Conservation (phyloP, 2,797 vertebrate species). For the Siniperca undulata region DNA sequence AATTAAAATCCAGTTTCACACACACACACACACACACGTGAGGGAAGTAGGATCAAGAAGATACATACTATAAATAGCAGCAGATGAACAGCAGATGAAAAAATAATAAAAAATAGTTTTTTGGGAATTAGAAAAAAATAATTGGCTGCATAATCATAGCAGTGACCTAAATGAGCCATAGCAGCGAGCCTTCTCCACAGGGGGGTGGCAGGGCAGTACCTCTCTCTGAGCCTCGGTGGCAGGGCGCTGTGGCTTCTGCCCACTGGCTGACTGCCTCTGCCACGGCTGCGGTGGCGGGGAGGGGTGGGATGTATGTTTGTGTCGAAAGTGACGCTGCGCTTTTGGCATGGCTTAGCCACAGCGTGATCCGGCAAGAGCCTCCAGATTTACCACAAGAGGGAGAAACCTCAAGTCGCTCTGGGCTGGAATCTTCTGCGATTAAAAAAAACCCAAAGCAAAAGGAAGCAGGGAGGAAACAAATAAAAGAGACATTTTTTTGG, state of each 20-base stretch:
- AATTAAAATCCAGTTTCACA: slow-evolving; percentile 20
- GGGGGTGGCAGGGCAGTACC: slow-evolving; percentile 24
- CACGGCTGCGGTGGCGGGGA: slow-evolving; percentile 65
- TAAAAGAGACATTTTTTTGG: slow-evolving; percentile 68
- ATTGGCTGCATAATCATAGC: slow-evolving; percentile 25
- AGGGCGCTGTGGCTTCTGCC: slow-evolving; percentile 55
- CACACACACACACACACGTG: slow-evolving; percentile 1
- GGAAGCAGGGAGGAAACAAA: slow-evolving; percentile 74
- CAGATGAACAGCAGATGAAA: slow-evolving; percentile 38
- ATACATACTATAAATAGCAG: slow-evolving; percentile 38
- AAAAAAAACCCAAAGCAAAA: slow-evolving; percentile 51
- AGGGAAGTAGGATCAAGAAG: slow-evolving; percentile 13
- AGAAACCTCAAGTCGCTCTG: slow-evolving; percentile 70
- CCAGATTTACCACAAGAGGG: slow-evolving; percentile 77
- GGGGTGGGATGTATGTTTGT: slow-evolving; percentile 69
- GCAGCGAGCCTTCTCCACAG: slow-evolving; percentile 33
- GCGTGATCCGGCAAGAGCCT: slow-evolving; percentile 65
- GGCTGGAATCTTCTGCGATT: slow-evolving; percentile 71
- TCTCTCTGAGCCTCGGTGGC: slow-evolving; percentile 43
- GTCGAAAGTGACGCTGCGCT: slow-evolving; percentile 74
- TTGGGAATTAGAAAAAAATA: slow-evolving; percentile 27
- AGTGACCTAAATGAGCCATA: slow-evolving; percentile 31
- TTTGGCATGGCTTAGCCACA: slow-evolving; percentile 69
- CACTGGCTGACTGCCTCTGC: slow-evolving; percentile 64
- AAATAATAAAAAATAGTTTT: background rate